phyloP scores from a whole-genome alignment of 35 echinoderm and acorn worm species.

The Apostichopus parvimensis region DNA sequence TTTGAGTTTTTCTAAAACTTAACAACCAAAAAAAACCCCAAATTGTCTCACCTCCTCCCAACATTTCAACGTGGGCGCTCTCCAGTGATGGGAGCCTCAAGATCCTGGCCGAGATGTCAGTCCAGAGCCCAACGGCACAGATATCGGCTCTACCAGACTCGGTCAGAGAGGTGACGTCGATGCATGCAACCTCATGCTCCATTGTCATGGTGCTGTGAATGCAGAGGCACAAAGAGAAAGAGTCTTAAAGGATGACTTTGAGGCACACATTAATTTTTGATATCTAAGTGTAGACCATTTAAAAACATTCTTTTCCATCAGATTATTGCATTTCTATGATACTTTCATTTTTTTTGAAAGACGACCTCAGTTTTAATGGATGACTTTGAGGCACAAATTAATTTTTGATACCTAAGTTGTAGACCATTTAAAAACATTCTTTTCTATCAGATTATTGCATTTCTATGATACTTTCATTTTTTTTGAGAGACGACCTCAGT shows the following conservation, averaged over 20 bases:
- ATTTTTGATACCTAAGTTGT: too few relatives aligned
- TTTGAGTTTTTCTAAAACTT: too few relatives aligned
- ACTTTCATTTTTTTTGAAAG: too few relatives aligned
- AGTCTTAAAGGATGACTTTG: too few relatives aligned
- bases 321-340: too few relatives aligned
- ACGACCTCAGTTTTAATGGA: too few relatives aligned
- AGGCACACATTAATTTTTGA: too few relatives aligned
- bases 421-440: background rate
- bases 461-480: too few relatives aligned
- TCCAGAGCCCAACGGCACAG: constrained; percentile 97
- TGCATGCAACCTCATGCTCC: constrained; percentile 96
- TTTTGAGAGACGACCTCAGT: too few relatives aligned
- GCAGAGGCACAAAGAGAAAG: background rate
- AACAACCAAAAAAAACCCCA: too few relatives aligned
- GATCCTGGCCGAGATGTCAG: constrained; percentile 92
- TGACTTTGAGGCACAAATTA: too few relatives aligned
- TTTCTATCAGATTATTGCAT: background rate
- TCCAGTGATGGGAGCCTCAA: constrained; percentile 83
- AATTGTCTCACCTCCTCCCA: constrained; percentile 81
- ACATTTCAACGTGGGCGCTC: constrained; percentile 81
- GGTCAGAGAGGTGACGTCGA: constrained; percentile 83
- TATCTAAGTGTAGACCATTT: background rate
- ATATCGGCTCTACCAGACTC: constrained; percentile 82
- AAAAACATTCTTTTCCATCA: background rate
- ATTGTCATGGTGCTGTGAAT: constrained; percentile 72